phyloP scores from a whole-genome alignment of 2,797 vertebrate genomes.

The Bufotes viridis region DNA sequence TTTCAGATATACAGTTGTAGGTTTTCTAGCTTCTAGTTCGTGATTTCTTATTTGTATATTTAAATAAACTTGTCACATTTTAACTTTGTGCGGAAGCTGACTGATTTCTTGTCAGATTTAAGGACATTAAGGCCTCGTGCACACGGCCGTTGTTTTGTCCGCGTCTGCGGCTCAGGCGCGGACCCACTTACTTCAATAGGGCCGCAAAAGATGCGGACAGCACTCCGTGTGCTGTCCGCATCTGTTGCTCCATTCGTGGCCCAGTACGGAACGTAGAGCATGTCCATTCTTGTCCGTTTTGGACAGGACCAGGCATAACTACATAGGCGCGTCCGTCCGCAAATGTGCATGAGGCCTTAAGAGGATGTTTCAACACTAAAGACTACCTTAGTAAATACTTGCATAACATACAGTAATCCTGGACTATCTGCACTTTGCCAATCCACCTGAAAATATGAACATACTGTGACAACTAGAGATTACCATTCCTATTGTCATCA shows the following conservation, averaged over 20 bases:
- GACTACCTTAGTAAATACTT: neutral
- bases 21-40: constrained; percentile 26
- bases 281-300: too few species aligned
- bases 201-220: too few species aligned
- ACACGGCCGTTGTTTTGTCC: too few species aligned
- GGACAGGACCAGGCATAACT: too few species aligned
- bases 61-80: constrained; percentile 19
- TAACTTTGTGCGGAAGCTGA: neutral
- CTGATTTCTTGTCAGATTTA: neutral
- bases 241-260: too few species aligned
- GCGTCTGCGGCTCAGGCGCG: too few species aligned
- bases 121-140: too few species aligned
- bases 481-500: neutral
- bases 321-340: too few species aligned
- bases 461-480: neutral
- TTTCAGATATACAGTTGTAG: constrained; percentile 1
- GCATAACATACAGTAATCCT: neutral
- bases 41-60: neutral
- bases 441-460: neutral
- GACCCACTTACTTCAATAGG: too few species aligned
- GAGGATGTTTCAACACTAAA: neutral
- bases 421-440: neutral
- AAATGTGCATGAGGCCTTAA: too few species aligned
- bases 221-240: too few species aligned
- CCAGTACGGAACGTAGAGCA: too few species aligned